phyloP scores from a whole-genome alignment of 1,140 invertebrate species.

The Drosophila arawakana region DNA sequence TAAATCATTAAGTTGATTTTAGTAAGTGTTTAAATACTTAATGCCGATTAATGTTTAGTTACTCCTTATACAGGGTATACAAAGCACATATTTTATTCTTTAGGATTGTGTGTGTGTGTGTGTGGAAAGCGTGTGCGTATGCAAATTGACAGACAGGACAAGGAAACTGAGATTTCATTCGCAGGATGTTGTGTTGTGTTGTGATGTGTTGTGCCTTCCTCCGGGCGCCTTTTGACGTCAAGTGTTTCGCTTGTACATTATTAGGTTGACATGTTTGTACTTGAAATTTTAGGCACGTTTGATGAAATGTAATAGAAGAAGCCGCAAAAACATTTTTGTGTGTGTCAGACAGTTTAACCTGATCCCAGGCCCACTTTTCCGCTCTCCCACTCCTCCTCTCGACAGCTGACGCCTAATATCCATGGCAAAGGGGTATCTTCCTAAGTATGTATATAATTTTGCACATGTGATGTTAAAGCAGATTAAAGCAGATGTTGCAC shows the following conservation, averaged over 20 bases:
- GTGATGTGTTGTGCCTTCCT: background rate
- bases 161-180: conserved; percentile 36
- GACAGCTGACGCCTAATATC: conserved; percentile 15
- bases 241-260: conserved; percentile 68
- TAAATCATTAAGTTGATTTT: conserved; percentile 1
- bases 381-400: background rate
- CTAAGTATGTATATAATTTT: conserved; percentile 39
- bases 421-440: conserved; percentile 3
- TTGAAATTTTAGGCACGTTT: conserved; percentile 71
- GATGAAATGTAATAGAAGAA: conserved; percentile 69
- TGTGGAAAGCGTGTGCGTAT: conserved; percentile 29
- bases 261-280: conserved; percentile 69
- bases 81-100: background rate
- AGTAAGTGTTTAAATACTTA: background rate
- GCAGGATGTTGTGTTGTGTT: conserved; percentile 15
- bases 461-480: conserved; percentile 17
- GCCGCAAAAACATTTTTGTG: conserved; percentile 55
- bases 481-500: conserved; percentile 14
- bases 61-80: background rate
- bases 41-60: background rate
- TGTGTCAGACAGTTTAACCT: conserved; percentile 27
- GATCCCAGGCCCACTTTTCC: background rate
- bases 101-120: background rate
- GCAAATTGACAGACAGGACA: conserved; percentile 28
- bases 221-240: conserved; percentile 45